These are phyloP conservation scores for Typhlichthys eigenmanni DNA, from an alignment of 2,797 vertebrate species.

Conservation along the genomic window DNA sequence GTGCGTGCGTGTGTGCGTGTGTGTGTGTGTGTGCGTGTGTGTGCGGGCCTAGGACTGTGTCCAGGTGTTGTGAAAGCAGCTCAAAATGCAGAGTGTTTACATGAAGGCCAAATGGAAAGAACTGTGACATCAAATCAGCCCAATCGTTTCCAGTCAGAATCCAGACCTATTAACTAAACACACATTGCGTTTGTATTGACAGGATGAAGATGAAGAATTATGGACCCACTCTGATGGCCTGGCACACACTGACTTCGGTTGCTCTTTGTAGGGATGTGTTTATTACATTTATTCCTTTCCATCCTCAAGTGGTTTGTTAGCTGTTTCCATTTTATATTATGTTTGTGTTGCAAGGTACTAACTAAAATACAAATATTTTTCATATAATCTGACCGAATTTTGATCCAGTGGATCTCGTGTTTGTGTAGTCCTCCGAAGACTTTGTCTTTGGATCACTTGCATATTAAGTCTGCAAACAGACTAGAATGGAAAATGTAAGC, in stretches of 20 bases:
- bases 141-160: constrained; percentile 10
- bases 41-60: constrained; percentile 34
- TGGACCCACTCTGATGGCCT: too few relatives aligned
- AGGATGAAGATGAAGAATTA: too few relatives aligned
- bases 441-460: too few relatives aligned
- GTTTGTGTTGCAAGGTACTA: not conserved
- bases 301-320: not conserved
- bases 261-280: too few relatives aligned
- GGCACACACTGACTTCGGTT: too few relatives aligned
- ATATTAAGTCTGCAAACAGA: not conserved
- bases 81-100: constrained; percentile 41
- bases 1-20: constrained; percentile 10
- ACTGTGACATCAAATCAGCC: constrained; percentile 25
- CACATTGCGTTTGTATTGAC: too few relatives aligned
- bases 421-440: too few relatives aligned
- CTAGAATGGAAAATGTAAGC: constrained; percentile 5
- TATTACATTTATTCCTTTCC: not conserved
- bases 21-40: not conserved
- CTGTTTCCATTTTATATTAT: not conserved
- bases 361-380: not conserved
- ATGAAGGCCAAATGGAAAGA: constrained; percentile 46
- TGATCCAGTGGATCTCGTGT: too few relatives aligned
- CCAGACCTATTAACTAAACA: too few relatives aligned
- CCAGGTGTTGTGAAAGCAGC: constrained; percentile 48
- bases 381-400: too few relatives aligned